Percentiles rank a stretch among this genome's conserved stretches.
Conservation (phyloP, 2,888 invertebrate genomes). For the Pyralis farinalis region DNA sequence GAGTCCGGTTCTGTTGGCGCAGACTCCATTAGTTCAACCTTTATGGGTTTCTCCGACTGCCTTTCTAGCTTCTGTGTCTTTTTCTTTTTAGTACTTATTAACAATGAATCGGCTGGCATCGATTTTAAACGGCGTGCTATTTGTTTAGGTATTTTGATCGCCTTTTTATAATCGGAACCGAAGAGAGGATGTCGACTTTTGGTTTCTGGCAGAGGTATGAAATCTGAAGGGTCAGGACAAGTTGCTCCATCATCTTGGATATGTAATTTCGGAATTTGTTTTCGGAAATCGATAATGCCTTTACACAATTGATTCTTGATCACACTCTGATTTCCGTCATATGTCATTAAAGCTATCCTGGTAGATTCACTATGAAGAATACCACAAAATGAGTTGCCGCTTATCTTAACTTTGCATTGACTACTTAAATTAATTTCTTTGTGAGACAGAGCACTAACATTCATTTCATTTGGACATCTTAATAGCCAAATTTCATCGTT, state of each 20-base stretch:
- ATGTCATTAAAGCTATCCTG: conserved; percentile 31
- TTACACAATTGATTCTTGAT: conserved; percentile 35
- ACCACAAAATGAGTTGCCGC: conserved; percentile 49
- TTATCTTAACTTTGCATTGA: conserved; percentile 55
- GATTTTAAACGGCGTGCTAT: conserved; percentile 34
- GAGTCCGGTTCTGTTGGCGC: neutral
- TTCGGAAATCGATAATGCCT: conserved; percentile 43
- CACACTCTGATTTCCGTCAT: conserved; percentile 23
- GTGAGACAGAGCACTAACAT: conserved; percentile 34
- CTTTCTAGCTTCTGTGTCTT: neutral
- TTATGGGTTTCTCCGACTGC: neutral
- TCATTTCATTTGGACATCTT: conserved; percentile 48
- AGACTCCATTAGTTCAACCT: neutral
- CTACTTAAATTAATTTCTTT: conserved; percentile 35
- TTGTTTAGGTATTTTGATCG: conserved; percentile 42
- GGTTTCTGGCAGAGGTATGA: conserved; percentile 59
- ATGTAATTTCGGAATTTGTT: conserved; percentile 55
- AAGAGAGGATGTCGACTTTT: conserved; percentile 66
- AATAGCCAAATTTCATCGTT: conserved; percentile 61
- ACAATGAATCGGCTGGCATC: neutral
- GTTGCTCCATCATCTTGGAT: conserved; percentile 37
- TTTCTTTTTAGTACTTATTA: neutral
- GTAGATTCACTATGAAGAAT: conserved; percentile 26
- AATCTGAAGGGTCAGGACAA: conserved; percentile 40
- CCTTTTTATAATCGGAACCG: conserved; percentile 53